These are phyloP conservation scores for Synergus japonicus DNA, from an alignment of 2,888 invertebrate genomes.

Conservation along the genomic window DNA sequence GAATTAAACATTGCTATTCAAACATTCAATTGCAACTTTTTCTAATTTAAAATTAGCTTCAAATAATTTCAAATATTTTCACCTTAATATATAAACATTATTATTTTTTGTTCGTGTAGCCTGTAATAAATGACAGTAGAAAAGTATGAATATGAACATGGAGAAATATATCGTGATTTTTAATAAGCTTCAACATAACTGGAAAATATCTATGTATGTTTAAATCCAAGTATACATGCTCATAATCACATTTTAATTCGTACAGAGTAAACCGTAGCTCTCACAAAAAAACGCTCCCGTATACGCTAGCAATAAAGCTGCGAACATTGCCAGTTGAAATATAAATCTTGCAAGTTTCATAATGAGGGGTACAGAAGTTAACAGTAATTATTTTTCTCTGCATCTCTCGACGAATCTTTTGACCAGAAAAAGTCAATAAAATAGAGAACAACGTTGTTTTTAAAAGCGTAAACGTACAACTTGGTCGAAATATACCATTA, in stretches of 20 bases:
- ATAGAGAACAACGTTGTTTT: background rate
- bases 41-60: no score
- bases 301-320: conserved; percentile 14
- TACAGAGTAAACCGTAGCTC: conserved; percentile 21
- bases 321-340: conserved; percentile 18
- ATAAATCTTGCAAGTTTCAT: conserved; percentile 26
- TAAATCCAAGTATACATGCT: conserved; percentile 24
- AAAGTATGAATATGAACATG: background rate
- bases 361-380: conserved; percentile 23
- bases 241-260: conserved; percentile 34
- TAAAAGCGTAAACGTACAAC: background rate
- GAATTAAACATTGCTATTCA: no score
- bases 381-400: conserved; percentile 19
- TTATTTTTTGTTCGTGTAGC: no score
- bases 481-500: background rate
- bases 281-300: conserved; percentile 26
- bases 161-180: background rate
- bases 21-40: no score
- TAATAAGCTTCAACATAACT: background rate
- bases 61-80: no score
- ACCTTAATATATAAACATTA: no score
- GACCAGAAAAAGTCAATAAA: conserved; percentile 8
- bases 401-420: background rate
- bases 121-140: no score
- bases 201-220: background rate